Percentiles rank a stretch among this genome's conserved stretches.
Evolutionary conservation across 1,140 invertebrate species (phyloP).

Genomic region (Linepithema humile): DNA sequence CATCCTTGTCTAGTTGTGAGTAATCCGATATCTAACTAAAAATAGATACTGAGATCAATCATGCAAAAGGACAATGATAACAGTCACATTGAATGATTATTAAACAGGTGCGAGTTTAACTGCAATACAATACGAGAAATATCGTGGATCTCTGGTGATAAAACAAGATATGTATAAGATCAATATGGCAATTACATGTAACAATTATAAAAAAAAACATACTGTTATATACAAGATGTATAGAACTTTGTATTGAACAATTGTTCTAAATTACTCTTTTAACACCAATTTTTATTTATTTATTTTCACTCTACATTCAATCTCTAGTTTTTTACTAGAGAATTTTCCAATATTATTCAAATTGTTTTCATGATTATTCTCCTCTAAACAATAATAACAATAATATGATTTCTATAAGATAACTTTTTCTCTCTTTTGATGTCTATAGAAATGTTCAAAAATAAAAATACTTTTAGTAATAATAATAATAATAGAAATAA

Average conservation of each 20-base stretch:
- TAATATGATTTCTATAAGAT: background rate
- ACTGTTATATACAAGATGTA: background rate
- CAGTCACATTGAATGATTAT: background rate
- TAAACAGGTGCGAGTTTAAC: background rate
- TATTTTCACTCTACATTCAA: background rate
- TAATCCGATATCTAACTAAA: conserved; percentile 29
- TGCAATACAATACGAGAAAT: conserved; percentile 12
- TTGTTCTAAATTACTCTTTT: background rate
- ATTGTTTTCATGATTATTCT: background rate
- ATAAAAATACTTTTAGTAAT: too few species aligned
- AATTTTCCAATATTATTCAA: background rate
- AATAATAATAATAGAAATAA: too few species aligned
- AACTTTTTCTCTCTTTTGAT: too few species aligned
- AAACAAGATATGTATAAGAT: background rate
- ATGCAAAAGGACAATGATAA: conserved; percentile 18
- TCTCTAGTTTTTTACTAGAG: background rate
- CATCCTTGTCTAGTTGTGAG: conserved; percentile 9
- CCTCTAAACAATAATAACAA: background rate
- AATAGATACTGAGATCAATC: conserved; percentile 17
- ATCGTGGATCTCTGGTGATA: background rate
- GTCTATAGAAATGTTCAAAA: background rate
- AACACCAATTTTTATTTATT: background rate
- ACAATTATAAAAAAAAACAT: background rate
- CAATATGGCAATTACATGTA: background rate
- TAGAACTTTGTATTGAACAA: background rate